Base-by-base conservation (phyloP, 2,888 invertebrate genomes). In the Leptinotarsa rubiginosa region DNA sequence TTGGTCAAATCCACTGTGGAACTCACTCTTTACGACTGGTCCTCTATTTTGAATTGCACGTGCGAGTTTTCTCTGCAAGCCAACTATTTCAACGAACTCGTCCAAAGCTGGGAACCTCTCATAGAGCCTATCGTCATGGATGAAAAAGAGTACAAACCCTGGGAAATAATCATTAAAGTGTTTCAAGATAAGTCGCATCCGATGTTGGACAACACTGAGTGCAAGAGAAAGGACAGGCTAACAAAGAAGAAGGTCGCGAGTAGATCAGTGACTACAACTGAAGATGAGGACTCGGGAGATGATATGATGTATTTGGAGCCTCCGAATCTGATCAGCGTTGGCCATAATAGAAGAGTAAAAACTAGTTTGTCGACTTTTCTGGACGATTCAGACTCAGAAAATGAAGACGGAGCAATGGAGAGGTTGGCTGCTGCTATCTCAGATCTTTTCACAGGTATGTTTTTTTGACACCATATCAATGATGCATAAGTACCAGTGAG, bases 101-200 rank as follows among this genome's bases (percentile, higher is more conserved):
- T 84, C 47, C 88, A 88, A 80, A 82, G 90, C 12, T 97, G 97
- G 97, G 96, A 97, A 84, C 96, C 96, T 0, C 86, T 97, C 1
- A 86, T 96, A 1, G 96, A 96, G 81, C 94, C 95, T 0, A 91
- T 93, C 0, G 90, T 92, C 0, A 89, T 91, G 59, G 89, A 90
- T 49, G 93, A 93, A 85, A 92, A 92, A 78, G 86, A 90, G 1
- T 93, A 92, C 84, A 89, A 91, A 73, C 93, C 94, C 0, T 95
- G 94, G 93, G 93, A 94, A 83, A 87, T 94, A 18, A 88, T 91
- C 22, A 89, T 94, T 69, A 93, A 92, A 83, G 86, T 93, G 52
- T 91, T 91, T 78, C 91, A 81, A 75, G 91, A 88, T 74, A 87
- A 86, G 78, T 82, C 87, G 0, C 77, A 86, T 68, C 85, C 85